A percentile compares a stretch with the other conserved stretches of the same genome.
Evolutionary conservation across 2,888 invertebrate species (phyloP).

Genomic region (Peribatodes rhomboidaria): DNA sequence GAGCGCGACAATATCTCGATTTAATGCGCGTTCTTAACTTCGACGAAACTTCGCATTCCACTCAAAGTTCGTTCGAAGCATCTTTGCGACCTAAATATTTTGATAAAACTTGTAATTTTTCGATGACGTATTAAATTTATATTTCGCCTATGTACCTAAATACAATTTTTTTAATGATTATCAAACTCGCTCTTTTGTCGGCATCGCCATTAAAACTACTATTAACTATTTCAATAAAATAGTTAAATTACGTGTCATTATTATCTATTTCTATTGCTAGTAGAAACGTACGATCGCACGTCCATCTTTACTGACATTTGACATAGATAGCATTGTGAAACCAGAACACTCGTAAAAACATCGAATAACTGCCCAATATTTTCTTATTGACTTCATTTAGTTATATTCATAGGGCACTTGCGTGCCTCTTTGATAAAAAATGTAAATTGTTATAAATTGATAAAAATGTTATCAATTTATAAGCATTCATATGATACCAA

Average conservation of each 20-base stretch:
- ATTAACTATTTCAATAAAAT: slow-evolving; percentile 30
- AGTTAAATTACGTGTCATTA: slow-evolving; percentile 19
- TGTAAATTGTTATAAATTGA: no score
- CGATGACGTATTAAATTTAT: slow-evolving; percentile 6
- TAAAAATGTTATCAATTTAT: slow-evolving; percentile 45
- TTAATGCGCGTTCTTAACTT: slow-evolving; percentile 48
- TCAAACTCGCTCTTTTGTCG: background rate
- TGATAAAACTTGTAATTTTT: slow-evolving; percentile 41
- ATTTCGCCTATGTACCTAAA: background rate
- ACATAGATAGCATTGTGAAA: slow-evolving; percentile 49
- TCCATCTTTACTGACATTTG: slow-evolving; percentile 50
- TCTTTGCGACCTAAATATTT: slow-evolving; percentile 44
- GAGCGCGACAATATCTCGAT: slow-evolving; percentile 42
- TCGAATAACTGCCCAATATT: slow-evolving; percentile 43
- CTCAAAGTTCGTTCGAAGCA: slow-evolving; percentile 49
- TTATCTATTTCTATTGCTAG: slow-evolving; percentile 36
- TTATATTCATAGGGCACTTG: slow-evolving; percentile 41
- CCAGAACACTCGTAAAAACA: slow-evolving; percentile 44
- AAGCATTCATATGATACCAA: slow-evolving; percentile 37
- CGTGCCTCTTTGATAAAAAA: slow-evolving; percentile 20
- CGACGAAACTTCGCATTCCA: slow-evolving; percentile 50
- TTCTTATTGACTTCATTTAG: slow-evolving; percentile 43
- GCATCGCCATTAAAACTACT: slow-evolving; percentile 9
- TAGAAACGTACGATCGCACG: slow-evolving; percentile 25
- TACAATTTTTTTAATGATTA: no score